Conservation (phyloP, 2,113 vertebrate genomes). For the Rafetus swinhoei region DNA sequence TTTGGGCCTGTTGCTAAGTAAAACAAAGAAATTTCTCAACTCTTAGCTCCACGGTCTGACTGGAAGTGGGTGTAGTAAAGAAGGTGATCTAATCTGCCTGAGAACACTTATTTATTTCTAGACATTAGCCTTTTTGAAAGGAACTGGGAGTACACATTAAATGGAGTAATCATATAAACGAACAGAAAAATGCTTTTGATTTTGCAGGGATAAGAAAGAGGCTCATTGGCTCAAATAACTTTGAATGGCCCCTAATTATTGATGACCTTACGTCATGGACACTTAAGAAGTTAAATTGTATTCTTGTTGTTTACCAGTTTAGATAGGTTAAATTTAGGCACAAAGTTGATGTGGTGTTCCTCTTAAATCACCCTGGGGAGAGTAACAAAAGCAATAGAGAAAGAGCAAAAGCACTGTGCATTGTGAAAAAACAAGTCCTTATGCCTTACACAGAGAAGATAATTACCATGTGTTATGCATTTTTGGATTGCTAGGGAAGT, state of each 20-base stretch:
- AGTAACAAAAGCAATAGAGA: neutral
- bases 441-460: conserved; percentile 15
- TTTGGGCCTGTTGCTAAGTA: neutral
- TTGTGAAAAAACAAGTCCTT: neutral
- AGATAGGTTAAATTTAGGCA: neutral
- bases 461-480: conserved; percentile 1
- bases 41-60: neutral
- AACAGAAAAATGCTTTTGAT: conserved; percentile 24
- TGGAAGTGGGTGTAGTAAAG: conserved; percentile 19
- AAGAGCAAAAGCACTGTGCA: neutral
- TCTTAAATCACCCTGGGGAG: neutral
- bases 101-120: conserved; percentile 32
- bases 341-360: neutral
- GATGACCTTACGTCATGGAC: neutral
- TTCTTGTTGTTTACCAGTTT: neutral
- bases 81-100: neutral
- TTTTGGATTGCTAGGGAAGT: neutral
- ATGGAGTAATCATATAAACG: conserved; percentile 10
- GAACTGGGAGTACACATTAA: conserved; percentile 40
- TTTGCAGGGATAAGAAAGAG: conserved; percentile 33
- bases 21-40: neutral
- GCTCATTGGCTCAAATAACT: neutral
- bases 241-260: neutral
- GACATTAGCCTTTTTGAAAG: conserved; percentile 3
- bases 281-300: neutral